Conservation (phyloP, 2,113 vertebrate species). For the Hyla sarda region DNA sequence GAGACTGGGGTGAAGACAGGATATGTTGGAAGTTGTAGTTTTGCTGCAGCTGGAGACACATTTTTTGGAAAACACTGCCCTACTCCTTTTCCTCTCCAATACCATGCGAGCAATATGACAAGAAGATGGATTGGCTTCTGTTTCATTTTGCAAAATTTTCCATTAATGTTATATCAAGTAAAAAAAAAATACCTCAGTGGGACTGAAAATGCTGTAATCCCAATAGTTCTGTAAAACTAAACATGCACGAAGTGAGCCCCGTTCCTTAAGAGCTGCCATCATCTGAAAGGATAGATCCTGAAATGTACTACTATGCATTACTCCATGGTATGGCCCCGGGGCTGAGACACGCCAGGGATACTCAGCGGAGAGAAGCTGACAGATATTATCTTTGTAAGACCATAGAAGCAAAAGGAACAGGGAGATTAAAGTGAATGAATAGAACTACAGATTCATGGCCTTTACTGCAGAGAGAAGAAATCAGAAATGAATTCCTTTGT, state of each 20-base stretch:
- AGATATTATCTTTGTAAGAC: slow-evolving; percentile 33
- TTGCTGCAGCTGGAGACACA: no score
- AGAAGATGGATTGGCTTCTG: not conserved
- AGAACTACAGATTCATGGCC: slow-evolving; percentile 40
- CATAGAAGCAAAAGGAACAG: not conserved
- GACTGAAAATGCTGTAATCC: slow-evolving; percentile 6
- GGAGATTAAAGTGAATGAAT: slow-evolving; percentile 54
- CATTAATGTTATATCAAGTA: slow-evolving; percentile 36
- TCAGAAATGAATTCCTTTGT: slow-evolving; percentile 51
- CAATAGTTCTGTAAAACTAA: not conserved
- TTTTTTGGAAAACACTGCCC: not conserved
- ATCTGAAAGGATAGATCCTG: not conserved
- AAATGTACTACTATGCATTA: slow-evolving; percentile 46
- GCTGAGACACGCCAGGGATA: slow-evolving; percentile 29
- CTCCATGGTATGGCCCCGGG: not conserved
- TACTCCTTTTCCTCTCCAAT: slow-evolving; percentile 20
- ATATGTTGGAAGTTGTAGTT: no score
- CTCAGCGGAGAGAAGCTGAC: slow-evolving; percentile 19
- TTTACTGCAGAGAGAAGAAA: slow-evolving; percentile 1
- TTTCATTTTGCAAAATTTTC: slow-evolving; percentile 38
- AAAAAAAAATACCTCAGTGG: slow-evolving; percentile 5
- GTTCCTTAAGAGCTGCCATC: not conserved
- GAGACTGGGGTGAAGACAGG: no score
- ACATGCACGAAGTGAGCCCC: not conserved
- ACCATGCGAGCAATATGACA: not conserved